Percentiles rank a stretch among this genome's conserved stretches.
Conservation (phyloP, 2,888 invertebrate species). For the Colletes collaris region DNA sequence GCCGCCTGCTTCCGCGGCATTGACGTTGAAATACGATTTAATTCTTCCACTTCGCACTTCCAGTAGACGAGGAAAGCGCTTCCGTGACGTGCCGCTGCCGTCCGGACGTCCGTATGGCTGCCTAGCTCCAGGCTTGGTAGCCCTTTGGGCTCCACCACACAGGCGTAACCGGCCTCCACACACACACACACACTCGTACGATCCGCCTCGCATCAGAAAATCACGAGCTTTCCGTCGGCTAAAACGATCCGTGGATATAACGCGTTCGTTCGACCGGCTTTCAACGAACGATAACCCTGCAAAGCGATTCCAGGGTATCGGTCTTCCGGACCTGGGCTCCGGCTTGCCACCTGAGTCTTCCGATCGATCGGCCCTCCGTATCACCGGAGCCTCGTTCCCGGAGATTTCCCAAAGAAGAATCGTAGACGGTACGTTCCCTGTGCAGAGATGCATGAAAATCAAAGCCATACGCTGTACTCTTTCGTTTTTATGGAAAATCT, state of each 20-base stretch:
- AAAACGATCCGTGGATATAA: constrained; percentile 55
- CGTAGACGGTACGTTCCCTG: constrained; percentile 20
- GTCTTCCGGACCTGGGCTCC: constrained; percentile 34
- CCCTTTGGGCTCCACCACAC: constrained; percentile 20
- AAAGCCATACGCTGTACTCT: neutral
- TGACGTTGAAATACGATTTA: constrained; percentile 80
- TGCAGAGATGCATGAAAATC: constrained; percentile 33
- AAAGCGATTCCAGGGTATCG: constrained; percentile 60
- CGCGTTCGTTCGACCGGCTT: constrained; percentile 48
- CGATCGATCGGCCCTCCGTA: constrained; percentile 46
- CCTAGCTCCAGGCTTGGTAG: constrained; percentile 23
- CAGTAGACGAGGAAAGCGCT: constrained; percentile 63
- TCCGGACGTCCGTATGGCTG: constrained; percentile 42
- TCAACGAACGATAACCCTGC: constrained; percentile 57
- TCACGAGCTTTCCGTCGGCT: constrained; percentile 27
- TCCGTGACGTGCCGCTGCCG: constrained; percentile 60
- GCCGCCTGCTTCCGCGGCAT: constrained; percentile 69
- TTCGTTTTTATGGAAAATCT: constrained; percentile 7
- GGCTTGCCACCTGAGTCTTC: constrained; percentile 15
- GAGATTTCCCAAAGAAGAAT: constrained; percentile 52
- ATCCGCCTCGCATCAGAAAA: constrained; percentile 13
- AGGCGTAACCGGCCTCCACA: neutral
- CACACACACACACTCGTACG: neutral
- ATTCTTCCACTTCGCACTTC: constrained; percentile 77
- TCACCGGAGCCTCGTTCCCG: constrained; percentile 48